Evolutionary conservation across 1,140 invertebrate species (phyloP), one percentile per base, ranked within the genome.

Genomic region (Drosophila nannoptera): DNA sequence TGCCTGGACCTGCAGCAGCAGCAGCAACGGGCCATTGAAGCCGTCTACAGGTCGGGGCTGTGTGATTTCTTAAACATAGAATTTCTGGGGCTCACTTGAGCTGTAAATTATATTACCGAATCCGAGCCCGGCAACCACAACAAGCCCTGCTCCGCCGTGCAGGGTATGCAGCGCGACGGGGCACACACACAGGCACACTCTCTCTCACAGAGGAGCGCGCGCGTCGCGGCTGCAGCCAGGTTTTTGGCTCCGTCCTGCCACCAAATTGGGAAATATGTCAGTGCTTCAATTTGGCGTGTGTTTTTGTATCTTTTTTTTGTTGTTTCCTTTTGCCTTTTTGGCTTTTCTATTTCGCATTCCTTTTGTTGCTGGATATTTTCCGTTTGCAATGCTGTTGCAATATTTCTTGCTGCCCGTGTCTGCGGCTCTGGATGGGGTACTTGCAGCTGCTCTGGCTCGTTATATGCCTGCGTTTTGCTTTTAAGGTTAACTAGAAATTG

Each of bases 231-330:
- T 53, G 40, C 16, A 7, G 42, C 42, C 42, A 43, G 42, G 36
- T 38, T 38, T 38, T 36, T 55, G 40, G n/a, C 32, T 31, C 12
- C 46, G 36, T 45, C 16, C 43, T 58, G 54, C 64, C 65, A 72
- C 69, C 73, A 84, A 84, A 83, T 83, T 83, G 80, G 80, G 84
- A 84, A 83, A 83, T 83, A 83, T 83, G 78, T 80, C 80, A 78
- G 75, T 78, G 80, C 80, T 73, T 78, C 62, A 67, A 67, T 60
- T 67, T 71, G 49, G 49, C 64, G 63, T 67, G 53, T 67, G 54
- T 61, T 71, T 71, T 67, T 64, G 43, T 65, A 31, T 53, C 55
- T 7, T 42, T 16, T 53, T 54, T 33, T 12, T n/a, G 11, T 42
- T n/a, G 12, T 12, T 43, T 4, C 11, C 40, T 12, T 42, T 42